These are phyloP conservation scores for Argynnis bischoffii DNA, from an alignment of 2,888 invertebrate species.

Conservation along the genomic window DNA sequence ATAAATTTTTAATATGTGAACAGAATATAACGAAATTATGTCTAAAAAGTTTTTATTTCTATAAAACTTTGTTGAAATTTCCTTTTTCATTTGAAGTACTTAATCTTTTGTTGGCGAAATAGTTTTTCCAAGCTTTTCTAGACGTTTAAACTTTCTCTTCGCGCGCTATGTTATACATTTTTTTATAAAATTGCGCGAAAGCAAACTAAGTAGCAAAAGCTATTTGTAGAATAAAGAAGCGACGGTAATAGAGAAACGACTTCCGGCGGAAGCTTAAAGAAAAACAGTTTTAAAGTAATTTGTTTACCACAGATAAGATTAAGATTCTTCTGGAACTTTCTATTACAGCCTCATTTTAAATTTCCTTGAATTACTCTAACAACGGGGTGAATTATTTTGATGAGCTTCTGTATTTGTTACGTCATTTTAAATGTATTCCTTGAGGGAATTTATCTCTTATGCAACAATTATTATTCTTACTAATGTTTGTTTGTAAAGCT, in stretches of 20 bases:
- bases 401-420: constrained; percentile 8
- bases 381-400: constrained; percentile 18
- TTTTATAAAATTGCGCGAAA: constrained; percentile 22
- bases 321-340: constrained; percentile 37
- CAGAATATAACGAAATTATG: too few species aligned
- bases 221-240: constrained; percentile 35
- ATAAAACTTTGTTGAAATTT: background rate
- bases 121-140: constrained; percentile 2
- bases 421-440: background rate
- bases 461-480: too few species aligned
- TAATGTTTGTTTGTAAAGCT: too few species aligned
- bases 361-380: constrained; percentile 19
- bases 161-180: background rate
- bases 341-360: constrained; percentile 28
- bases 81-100: constrained; percentile 11
- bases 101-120: constrained; percentile 10
- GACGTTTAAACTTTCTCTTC: constrained; percentile 6
- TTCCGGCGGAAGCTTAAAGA: constrained; percentile 31
- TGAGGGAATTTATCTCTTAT: background rate
- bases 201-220: constrained; percentile 31
- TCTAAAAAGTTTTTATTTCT: too few species aligned
- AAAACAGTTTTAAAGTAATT: constrained; percentile 50
- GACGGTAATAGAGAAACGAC: constrained; percentile 44
- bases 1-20: too few species aligned
- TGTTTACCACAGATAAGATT: constrained; percentile 54